Conservation (phyloP, 2,113 vertebrate genomes). For the Coracopsis vasa region DNA sequence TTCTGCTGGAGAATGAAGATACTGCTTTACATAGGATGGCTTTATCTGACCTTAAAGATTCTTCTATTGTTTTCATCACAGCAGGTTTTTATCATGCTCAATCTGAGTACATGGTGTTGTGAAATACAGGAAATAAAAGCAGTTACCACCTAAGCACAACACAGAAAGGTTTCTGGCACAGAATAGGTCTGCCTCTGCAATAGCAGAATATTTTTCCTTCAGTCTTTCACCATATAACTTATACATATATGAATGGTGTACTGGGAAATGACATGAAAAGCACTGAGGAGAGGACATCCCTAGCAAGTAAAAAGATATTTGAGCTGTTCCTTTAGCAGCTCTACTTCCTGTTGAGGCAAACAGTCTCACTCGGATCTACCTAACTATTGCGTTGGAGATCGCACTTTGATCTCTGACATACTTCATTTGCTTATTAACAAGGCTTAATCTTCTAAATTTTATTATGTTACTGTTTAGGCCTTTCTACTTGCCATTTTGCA, state of each 20-base stretch:
- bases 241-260: background rate
- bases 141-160: background rate
- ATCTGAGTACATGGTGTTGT: background rate
- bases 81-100: background rate
- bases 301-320: background rate
- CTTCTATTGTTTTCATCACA: background rate
- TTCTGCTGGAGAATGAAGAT: background rate
- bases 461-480: slow-evolving; percentile 72
- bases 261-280: background rate
- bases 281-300: background rate
- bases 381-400: background rate
- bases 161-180: background rate
- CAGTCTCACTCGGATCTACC: background rate
- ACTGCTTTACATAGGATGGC: background rate
- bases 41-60: background rate
- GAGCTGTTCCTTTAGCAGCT: background rate
- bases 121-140: background rate
- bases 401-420: background rate
- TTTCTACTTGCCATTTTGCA: slow-evolving; percentile 98
- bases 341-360: background rate
- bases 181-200: background rate
- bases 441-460: background rate
- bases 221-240: background rate
- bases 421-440: background rate
- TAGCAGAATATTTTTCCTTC: background rate